These are phyloP conservation scores for Natrix natrix DNA, from an alignment of 2,797 vertebrate genomes.

Conservation along the genomic window DNA sequence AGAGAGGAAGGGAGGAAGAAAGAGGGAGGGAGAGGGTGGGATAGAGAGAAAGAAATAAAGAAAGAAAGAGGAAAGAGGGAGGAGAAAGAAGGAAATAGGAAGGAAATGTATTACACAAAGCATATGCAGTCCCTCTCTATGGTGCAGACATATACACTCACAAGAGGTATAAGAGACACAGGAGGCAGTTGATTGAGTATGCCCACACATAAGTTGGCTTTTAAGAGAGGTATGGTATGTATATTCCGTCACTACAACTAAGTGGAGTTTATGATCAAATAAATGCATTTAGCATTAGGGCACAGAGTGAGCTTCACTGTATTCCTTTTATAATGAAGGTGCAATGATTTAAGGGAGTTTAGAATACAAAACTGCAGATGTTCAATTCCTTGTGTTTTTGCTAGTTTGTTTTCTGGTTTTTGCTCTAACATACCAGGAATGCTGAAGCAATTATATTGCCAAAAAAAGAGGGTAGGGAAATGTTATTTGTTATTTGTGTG, in stretches of 20 bases:
- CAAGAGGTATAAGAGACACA: neutral
- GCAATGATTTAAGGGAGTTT: neutral
- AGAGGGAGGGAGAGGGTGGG: too few relatives aligned
- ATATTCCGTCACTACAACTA: neutral
- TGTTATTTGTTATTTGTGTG: neutral
- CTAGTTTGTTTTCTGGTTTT: neutral
- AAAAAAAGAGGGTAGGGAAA: neutral
- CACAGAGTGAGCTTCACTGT: neutral
- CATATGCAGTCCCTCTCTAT: neutral
- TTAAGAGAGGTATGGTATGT: neutral
- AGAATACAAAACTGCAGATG: neutral
- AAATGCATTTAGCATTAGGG: neutral
- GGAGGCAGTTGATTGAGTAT: neutral
- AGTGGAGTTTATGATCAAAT: neutral
- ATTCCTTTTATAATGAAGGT: neutral
- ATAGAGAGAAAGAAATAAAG: too few relatives aligned
- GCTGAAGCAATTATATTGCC: neutral
- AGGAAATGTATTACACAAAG: neutral
- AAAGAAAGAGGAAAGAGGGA: too few relatives aligned
- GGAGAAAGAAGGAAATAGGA: too few relatives aligned
- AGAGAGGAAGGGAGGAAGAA: too few relatives aligned
- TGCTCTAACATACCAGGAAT: neutral
- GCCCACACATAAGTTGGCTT: neutral
- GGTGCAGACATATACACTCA: neutral
- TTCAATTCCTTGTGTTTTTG: neutral